Percentiles rank a stretch among this genome's conserved stretches.
Conservation (phyloP, 2,113 vertebrate genomes). For the Amblyornis subalaris region DNA sequence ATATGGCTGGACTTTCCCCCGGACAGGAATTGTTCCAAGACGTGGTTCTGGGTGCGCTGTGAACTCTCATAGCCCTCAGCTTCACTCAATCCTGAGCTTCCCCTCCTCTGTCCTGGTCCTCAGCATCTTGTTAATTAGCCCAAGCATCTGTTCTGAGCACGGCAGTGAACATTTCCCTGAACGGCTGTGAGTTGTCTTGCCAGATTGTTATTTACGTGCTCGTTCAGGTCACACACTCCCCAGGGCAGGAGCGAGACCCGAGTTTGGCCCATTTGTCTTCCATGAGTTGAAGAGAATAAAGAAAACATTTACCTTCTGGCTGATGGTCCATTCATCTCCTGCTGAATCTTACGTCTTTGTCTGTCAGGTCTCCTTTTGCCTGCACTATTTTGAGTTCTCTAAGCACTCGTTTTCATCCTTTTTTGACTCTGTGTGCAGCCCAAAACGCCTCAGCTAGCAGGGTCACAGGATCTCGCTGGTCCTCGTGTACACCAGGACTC, state of each 20-base stretch:
- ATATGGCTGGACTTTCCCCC: accelerated
- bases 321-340: background rate
- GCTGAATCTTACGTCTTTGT: background rate
- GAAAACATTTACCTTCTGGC: slow-evolving; percentile 43
- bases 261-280: slow-evolving; percentile 2
- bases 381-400: slow-evolving; percentile 12
- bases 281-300: background rate
- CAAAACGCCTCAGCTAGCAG: background rate
- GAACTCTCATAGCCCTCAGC: background rate
- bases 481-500: background rate
- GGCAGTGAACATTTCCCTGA: background rate
- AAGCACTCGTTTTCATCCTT: slow-evolving; percentile 7
- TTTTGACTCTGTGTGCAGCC: slow-evolving; percentile 20
- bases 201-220: slow-evolving; percentile 23
- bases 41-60: background rate
- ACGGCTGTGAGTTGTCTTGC: background rate
- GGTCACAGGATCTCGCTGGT: background rate
- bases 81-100: background rate
- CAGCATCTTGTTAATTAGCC: slow-evolving; percentile 12
- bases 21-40: background rate
- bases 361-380: background rate
- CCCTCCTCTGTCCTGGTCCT: background rate
- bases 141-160: background rate
- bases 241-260: background rate
- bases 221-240: slow-evolving; percentile 20